Percentiles rank a stretch among this genome's conserved stretches.
These are phyloP conservation scores for Mythimna impura DNA, from an alignment of 2,888 invertebrate species.

Conservation along the genomic window DNA sequence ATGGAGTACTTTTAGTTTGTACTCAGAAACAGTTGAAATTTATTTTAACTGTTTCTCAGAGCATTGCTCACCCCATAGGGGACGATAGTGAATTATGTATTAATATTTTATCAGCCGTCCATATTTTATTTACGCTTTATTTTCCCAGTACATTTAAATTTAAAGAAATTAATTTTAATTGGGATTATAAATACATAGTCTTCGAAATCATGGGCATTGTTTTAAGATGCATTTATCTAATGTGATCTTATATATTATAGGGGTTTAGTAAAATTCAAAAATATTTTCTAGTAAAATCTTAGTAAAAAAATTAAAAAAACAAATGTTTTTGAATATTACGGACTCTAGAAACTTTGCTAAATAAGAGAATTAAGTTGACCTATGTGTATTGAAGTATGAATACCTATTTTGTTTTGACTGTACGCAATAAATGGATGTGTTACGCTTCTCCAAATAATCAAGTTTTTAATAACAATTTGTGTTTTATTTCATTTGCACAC, in stretches of 20 bases:
- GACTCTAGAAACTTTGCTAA: conserved; percentile 44
- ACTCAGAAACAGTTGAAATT: conserved; percentile 36
- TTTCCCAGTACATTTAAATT: conserved; percentile 64
- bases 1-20: conserved; percentile 32
- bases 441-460: conserved; percentile 89
- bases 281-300: conserved; percentile 49
- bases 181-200: conserved; percentile 48
- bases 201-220: conserved; percentile 72
- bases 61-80: conserved; percentile 51
- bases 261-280: conserved; percentile 60
- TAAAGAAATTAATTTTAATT: conserved; percentile 43
- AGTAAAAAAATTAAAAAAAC: conserved; percentile 42
- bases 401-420: conserved; percentile 66
- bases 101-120: conserved; percentile 61
- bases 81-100: conserved; percentile 53
- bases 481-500: conserved; percentile 77
- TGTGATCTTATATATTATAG: conserved; percentile 58
- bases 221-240: conserved; percentile 69
- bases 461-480: conserved; percentile 84
- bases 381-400: conserved; percentile 59
- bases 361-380: conserved; percentile 59
- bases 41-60: conserved; percentile 40
- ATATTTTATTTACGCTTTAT: conserved; percentile 53
- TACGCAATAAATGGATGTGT: conserved; percentile 79
- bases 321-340: conserved; percentile 57